Evolutionary conservation across 2,113 vertebrate genomes (phyloP).

Genomic region (Poeciliopsis turrubarensis): DNA sequence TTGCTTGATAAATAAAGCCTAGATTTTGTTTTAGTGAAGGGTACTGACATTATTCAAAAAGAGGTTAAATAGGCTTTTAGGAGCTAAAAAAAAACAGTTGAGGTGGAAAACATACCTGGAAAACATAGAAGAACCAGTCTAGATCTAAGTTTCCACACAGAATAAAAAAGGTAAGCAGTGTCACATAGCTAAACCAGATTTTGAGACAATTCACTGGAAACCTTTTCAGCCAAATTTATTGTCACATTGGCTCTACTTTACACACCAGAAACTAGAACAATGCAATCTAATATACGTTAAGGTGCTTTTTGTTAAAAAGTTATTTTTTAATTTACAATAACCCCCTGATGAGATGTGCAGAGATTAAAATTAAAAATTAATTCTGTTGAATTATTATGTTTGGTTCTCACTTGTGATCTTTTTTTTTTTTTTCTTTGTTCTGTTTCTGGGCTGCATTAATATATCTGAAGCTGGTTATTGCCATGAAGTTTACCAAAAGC

Average conservation of each 20-base stretch:
- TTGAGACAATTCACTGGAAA: no score
- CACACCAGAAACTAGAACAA: no score
- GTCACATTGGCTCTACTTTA: neutral
- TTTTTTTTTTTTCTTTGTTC: neutral
- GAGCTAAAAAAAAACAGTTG: conserved; percentile 49
- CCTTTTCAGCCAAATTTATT: neutral
- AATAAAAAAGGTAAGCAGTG: conserved; percentile 18
- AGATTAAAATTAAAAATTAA: no score
- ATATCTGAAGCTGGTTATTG: conserved; percentile 21
- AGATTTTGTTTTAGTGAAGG: conserved; percentile 64
- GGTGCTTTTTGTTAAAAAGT: neutral
- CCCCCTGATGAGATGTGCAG: neutral
- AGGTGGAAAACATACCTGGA: conserved; percentile 11
- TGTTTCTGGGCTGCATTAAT: conserved; percentile 12
- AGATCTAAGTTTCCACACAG: conserved; percentile 34
- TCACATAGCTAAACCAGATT: neutral
- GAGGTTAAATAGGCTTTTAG: conserved; percentile 74
- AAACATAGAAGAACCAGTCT: conserved; percentile 43
- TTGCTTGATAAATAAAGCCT: conserved; percentile 76
- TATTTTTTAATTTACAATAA: neutral
- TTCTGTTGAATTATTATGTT: no score
- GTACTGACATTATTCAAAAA: conserved; percentile 64
- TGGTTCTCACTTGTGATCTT: neutral
- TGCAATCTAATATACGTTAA: no score
- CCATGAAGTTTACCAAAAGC: conserved; percentile 3